Conservation (phyloP, 2,113 vertebrate genomes). For the Istiophorus platypterus region DNA sequence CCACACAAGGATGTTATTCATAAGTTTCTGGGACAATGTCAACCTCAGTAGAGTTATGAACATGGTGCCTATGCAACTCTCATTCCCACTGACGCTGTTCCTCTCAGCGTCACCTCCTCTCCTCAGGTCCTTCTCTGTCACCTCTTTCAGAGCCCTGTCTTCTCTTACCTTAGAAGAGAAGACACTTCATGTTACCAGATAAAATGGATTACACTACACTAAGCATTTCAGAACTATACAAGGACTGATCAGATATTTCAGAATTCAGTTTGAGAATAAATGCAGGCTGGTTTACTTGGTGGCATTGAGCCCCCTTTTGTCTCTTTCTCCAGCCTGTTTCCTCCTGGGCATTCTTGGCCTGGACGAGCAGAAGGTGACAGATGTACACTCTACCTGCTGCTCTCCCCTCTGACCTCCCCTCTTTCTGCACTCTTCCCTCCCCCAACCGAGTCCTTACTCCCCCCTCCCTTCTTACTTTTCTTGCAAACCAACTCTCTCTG, state of each 20-base stretch:
- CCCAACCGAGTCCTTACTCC: slow-evolving; percentile 12
- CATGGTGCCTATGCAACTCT: slow-evolving; percentile 32
- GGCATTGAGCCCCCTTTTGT: slow-evolving; percentile 33
- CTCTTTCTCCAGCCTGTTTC: slow-evolving; percentile 46
- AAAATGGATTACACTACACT: slow-evolving; percentile 49
- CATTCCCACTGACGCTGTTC: slow-evolving; percentile 29
- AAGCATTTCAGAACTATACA: slow-evolving; percentile 29
- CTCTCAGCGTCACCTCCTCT: slow-evolving; percentile 38
- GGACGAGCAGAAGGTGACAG: slow-evolving; percentile 80
- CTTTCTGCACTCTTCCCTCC: slow-evolving; percentile 54
- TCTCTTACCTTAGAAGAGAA: slow-evolving; percentile 28
- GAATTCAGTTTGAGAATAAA: slow-evolving; percentile 44
- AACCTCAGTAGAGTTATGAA: slow-evolving; percentile 61
- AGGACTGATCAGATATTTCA: slow-evolving; percentile 26
- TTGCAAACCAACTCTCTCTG: slow-evolving; percentile 43
- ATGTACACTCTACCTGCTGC: slow-evolving; percentile 77
- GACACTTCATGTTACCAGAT: slow-evolving; percentile 53
- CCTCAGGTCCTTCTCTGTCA: slow-evolving; percentile 33
- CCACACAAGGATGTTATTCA: slow-evolving; percentile 73
- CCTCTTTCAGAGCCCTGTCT: slow-evolving; percentile 1
- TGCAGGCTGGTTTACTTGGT: slow-evolving; percentile 39
- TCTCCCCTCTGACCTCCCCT: slow-evolving; percentile 71
- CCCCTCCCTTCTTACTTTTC: slow-evolving; percentile 28
- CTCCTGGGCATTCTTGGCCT: slow-evolving; percentile 62
- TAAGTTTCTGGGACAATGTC: slow-evolving; percentile 78